Percentiles rank a stretch among this genome's conserved stretches.
Conservation (phyloP, 2,113 vertebrate genomes). For the Myiagra hebetior region DNA sequence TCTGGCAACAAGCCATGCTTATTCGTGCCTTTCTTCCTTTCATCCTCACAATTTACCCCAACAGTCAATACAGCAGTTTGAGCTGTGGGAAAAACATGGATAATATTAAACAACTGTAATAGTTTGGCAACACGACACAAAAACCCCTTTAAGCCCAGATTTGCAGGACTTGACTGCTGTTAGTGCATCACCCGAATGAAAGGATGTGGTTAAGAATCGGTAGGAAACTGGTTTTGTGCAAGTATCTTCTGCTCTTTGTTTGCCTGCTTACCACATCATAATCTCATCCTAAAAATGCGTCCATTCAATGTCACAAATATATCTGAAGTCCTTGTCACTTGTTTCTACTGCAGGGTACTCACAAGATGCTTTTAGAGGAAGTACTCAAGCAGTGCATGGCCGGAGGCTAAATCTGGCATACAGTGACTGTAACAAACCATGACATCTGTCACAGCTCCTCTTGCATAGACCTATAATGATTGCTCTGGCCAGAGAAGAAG, state of each 20-base stretch:
- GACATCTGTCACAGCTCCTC: conserved; percentile 75
- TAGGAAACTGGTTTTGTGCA: not conserved
- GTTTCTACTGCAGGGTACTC: conserved; percentile 52
- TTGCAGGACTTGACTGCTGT: not conserved
- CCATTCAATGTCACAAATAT: conserved; percentile 39
- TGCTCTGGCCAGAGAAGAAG: conserved; percentile 37
- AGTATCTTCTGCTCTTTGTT: not conserved
- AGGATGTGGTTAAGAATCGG: not conserved
- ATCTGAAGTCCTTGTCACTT: conserved; percentile 36
- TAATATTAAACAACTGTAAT: not conserved
- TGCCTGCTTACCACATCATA: conserved; percentile 8
- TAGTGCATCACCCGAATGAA: not conserved
- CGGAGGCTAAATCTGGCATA: conserved; percentile 46
- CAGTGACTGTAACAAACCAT: conserved; percentile 58
- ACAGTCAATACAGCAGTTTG: not conserved
- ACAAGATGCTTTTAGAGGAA: conserved; percentile 44
- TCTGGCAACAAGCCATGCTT: not conserved
- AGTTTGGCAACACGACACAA: not conserved
- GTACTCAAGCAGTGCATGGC: conserved; percentile 42
- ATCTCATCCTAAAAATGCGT: conserved; percentile 7
- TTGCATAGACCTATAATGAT: conserved; percentile 29
- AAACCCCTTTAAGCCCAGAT: not conserved
- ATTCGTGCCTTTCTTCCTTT: not conserved
- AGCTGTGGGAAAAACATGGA: not conserved
- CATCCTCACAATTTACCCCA: not conserved